Evolutionary conservation across 2,888 invertebrate genomes (phyloP), one percentile per base, ranked within the genome.

Genomic region (Xylophagus ater): DNA sequence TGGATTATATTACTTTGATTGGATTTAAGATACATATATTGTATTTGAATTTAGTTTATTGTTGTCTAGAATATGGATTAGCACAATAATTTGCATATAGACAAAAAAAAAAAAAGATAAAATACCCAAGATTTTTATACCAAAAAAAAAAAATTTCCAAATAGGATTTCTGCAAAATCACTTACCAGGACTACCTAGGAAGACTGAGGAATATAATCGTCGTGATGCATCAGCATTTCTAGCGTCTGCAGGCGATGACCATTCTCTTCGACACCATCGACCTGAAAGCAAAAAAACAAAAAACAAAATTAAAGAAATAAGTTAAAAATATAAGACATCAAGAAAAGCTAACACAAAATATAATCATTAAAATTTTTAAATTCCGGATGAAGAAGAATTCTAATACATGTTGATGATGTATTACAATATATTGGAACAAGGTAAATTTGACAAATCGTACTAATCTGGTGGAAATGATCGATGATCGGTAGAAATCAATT

Each of bases 241-340:
- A 55, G 85, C 82, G 67, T 87, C 86, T 53, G 81, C 81, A 55
- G 83, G 84, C 55, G 83, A 81, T 53, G 81, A 85, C 87, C 87
- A 87, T 67, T 87, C 87, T 68, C 87, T 78, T 67, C 86, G 77
- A 75, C 87, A 87, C 87, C 87, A 87, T 77, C 87, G 87, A 68
- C 86, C 87, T 88, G 74, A 9, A 76, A 76, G 53, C 57, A 37
- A 38, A 42, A 30, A 37, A 30, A 33, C 15, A 38, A 29, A 31
- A 18, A 20, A 26, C 25, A 24, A 20, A 19, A 37, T n/a, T 31
- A 43, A 38, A 32, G 39, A 30, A 45, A 42, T 42, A 28, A 28
- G 45, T 43, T 40, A 40, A 19, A 25, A 29, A 30, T 36, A 46
- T 35, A 28, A 20, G 36, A 40, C 37, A 20, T 25, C n/a, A 23